Conservation (phyloP, 2,888 invertebrate species). For the Dicyrtomina minuta region DNA sequence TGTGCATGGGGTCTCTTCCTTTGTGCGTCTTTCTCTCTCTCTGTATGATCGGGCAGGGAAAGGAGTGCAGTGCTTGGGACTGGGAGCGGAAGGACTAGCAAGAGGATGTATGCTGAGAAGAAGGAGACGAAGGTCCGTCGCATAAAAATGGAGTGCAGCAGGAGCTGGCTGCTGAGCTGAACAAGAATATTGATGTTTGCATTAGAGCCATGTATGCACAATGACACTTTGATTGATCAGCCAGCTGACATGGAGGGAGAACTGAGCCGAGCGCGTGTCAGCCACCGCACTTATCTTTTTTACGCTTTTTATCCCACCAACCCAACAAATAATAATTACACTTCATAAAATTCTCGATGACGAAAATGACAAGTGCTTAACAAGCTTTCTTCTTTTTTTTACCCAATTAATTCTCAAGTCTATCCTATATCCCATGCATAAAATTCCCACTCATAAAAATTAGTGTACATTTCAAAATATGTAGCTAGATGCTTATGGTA, state of each 20-base stretch:
- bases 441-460: no score
- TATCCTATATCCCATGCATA: no score
- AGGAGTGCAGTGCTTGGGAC: no score
- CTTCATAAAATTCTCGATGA: no score
- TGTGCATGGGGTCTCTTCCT: neutral
- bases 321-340: neutral
- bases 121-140: neutral
- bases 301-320: neutral
- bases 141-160: slow-evolving; percentile 2
- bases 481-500: no score
- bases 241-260: slow-evolving; percentile 24
- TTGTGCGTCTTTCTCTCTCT: no score
- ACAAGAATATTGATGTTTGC: slow-evolving; percentile 28
- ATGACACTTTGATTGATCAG: slow-evolving; percentile 30
- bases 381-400: neutral
- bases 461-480: no score
- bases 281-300: slow-evolving; percentile 16
- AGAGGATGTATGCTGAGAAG: neutral
- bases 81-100: no score
- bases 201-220: slow-evolving; percentile 20
- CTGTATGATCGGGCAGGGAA: no score
- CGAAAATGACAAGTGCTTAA: neutral
- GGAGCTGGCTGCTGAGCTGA: no score
- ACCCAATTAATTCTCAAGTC: no score
- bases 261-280: neutral